phyloP scores from a whole-genome alignment of 2,113 vertebrate genomes.

The Mus spicilegus region DNA sequence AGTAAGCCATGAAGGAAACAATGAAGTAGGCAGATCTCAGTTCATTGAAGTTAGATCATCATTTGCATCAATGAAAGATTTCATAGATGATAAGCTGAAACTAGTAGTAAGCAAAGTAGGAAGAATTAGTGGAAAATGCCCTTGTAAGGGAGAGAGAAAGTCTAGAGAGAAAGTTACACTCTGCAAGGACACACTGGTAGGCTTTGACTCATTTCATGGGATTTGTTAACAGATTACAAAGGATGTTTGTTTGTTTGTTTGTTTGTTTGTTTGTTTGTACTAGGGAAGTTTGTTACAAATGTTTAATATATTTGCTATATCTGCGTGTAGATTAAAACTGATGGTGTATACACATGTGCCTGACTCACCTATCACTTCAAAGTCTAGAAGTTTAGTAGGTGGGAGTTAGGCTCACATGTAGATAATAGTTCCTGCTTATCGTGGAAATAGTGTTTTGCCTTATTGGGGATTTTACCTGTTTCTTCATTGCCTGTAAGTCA shows the following conservation, averaged over 20 bases:
- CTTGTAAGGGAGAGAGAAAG: no score
- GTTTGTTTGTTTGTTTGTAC: neutral
- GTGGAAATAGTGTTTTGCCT: neutral
- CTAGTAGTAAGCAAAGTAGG: neutral
- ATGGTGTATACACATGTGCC: no score
- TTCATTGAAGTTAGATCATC: no score
- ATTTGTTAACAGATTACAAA: neutral
- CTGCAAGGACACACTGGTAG: neutral
- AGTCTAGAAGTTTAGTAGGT: neutral
- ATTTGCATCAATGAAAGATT: neutral
- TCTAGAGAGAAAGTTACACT: neutral
- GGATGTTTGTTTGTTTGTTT: neutral
- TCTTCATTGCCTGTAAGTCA: neutral
- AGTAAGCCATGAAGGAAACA: neutral
- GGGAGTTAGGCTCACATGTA: neutral
- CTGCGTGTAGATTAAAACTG: neutral
- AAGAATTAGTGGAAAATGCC: neutral
- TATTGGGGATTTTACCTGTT: neutral
- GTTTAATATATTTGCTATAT: neutral
- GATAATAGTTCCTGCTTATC: neutral
- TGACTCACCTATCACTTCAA: neutral
- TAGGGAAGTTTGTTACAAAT: neutral
- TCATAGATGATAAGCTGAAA: neutral
- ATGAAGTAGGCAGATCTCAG: neutral
- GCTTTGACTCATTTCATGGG: neutral